phyloP scores from a whole-genome alignment of 2,113 vertebrate genomes.

The mouse (Mus musculus) region GRCm39 chr1:109016001-109016500 shows the following conservation, averaged over 20 bases:
- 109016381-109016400: too few relatives aligned
- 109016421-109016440: too few relatives aligned
- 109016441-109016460: too few relatives aligned
- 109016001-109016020: background rate
- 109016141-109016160: background rate
- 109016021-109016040: background rate
- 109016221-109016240: background rate
- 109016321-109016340: too few relatives aligned
- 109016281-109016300: background rate
- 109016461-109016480: too few relatives aligned
- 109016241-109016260: background rate
- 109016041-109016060: too few relatives aligned
- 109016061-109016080: background rate
- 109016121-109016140: background rate
- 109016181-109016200: background rate
- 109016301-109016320: background rate
- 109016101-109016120: background rate
- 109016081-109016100: background rate
- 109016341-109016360: too few relatives aligned
- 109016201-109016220: background rate
- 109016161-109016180: background rate
- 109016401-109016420: too few relatives aligned
- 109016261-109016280: background rate
- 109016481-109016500: too few relatives aligned
- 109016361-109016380: too few relatives aligned